Conservation (phyloP, 2,113 vertebrate species). For the Seriola quinqueradiata region DNA sequence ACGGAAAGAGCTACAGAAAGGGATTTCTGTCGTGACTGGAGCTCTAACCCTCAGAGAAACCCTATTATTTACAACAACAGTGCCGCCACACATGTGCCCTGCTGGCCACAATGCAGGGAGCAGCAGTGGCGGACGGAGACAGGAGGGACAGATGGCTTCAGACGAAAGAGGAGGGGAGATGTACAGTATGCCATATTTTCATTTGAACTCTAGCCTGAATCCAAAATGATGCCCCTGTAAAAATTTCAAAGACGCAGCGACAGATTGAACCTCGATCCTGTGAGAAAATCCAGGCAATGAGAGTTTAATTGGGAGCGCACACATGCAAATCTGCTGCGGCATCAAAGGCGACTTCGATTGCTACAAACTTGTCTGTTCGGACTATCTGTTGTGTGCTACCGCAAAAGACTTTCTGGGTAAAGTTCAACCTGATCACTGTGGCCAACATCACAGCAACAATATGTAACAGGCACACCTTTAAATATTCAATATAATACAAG, state of each 20-base stretch:
- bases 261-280: conserved; percentile 62
- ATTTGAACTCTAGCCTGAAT: conserved; percentile 64
- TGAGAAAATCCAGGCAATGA: conserved; percentile 23
- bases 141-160: conserved; percentile 66
- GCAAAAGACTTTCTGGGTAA: not conserved
- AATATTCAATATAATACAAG: not conserved
- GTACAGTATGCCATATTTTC: conserved; percentile 42
- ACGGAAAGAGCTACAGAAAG: too few species aligned
- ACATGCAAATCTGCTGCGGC: conserved; percentile 28
- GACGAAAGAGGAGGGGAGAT: not conserved
- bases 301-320: conserved; percentile 58
- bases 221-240: conserved; percentile 60
- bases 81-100: not conserved
- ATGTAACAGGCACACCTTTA: not conserved
- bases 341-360: conserved; percentile 31
- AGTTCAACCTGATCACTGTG: not conserved
- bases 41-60: not conserved
- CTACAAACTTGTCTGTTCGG: conserved; percentile 20
- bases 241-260: conserved; percentile 70
- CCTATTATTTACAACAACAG: not conserved
- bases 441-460: not conserved
- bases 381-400: not conserved
- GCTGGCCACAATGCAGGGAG: conserved; percentile 6
- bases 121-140: conserved; percentile 16
- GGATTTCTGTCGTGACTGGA: not conserved